A percentile compares a stretch with the other conserved stretches of the same genome.
Evolutionary conservation across 2,888 invertebrate species (phyloP).

Genomic region (Beris chalybata): DNA sequence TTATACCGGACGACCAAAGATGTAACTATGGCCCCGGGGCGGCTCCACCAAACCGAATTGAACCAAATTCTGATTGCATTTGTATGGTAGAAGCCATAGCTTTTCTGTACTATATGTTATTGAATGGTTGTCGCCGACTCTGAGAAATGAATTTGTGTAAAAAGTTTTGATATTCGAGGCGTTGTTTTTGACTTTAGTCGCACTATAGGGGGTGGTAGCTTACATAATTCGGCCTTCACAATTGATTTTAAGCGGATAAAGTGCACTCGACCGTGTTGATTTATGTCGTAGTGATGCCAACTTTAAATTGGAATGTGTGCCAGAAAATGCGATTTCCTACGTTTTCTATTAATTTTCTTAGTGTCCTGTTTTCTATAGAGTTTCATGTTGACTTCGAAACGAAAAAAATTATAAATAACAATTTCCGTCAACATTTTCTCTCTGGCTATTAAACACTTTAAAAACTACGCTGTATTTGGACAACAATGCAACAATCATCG

Average conservation of each 20-base stretch:
- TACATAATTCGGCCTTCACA: conserved; percentile 23
- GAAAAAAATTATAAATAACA: too few relatives aligned
- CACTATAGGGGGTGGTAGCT: conserved; percentile 23
- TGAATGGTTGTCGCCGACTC: conserved; percentile 7
- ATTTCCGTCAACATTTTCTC: too few relatives aligned
- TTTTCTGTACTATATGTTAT: conserved; percentile 5
- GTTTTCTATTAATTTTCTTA: too few relatives aligned
- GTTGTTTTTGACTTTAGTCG: conserved; percentile 18
- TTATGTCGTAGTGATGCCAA: conserved; percentile 17
- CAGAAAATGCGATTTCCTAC: conserved; percentile 8
- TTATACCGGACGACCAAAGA: background rate
- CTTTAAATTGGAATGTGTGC: conserved; percentile 3
- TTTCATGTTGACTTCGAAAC: too few relatives aligned
- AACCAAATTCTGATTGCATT: conserved; percentile 23
- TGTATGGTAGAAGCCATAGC: conserved; percentile 20
- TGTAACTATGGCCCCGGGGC: conserved; percentile 6
- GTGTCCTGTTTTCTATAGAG: too few relatives aligned
- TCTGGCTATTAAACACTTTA: too few relatives aligned
- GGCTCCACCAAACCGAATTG: conserved; percentile 24
- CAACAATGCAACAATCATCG: too few relatives aligned
- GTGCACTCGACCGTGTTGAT: conserved; percentile 21
- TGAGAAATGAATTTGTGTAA: conserved; percentile 29
- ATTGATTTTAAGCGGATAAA: conserved; percentile 29
- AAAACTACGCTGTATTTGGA: too few relatives aligned
- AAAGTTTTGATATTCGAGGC: conserved; percentile 20